Base-by-base conservation (phyloP, 2,888 invertebrate genomes). In the Amphimallon solstitiale region DNA sequence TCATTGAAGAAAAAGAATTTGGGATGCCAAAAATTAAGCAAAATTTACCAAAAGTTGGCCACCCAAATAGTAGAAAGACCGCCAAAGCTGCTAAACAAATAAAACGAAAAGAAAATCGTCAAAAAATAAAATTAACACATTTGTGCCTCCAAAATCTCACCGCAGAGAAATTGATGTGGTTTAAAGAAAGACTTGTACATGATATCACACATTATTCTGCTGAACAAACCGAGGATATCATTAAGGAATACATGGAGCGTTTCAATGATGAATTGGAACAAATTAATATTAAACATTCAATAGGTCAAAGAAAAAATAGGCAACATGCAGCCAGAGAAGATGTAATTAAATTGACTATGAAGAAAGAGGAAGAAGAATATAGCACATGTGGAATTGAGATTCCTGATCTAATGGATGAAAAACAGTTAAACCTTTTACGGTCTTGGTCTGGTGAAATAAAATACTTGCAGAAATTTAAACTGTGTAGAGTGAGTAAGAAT, bases 1-100 rank as follows among this genome's bases (percentile, higher is more conserved):
- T 4, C 5, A 23, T 23, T 23, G 23, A 23, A 23, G 5, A 2
- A 23, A 4, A 23, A 29, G 9, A 5, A 85, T 1, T 2, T 34
- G 38, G 2, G 4, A 59, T 59, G 85, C 81, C 83, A 0, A 85
- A 84, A 73, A 69, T 85, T 12, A 79, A 79, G 15, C 85, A 85
- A 72, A 84, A 85, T 67, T 70, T 86, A n/a, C 79, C 81, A 23
- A 87, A 88, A 79, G 84, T 88, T 61, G 90, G 90, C 76, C 95
- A 95, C 83, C 95, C 95, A 0, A 93, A 94, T 80, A 94, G 94
- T 75, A 86, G 95, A 71, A 93, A 92, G 84, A 92, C 93, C 0
- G 85, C 88, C 69, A 89, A 90, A 6, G 80, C 94, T 15, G 86
- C 88, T 1, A 92, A 90, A 78, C 89, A 92, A 81, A 84, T 89